A percentile compares a stretch with the other conserved stretches of the same genome.
Evolutionary conservation across 1,140 invertebrate species (phyloP).

Genomic region (Bombus polaris): DNA sequence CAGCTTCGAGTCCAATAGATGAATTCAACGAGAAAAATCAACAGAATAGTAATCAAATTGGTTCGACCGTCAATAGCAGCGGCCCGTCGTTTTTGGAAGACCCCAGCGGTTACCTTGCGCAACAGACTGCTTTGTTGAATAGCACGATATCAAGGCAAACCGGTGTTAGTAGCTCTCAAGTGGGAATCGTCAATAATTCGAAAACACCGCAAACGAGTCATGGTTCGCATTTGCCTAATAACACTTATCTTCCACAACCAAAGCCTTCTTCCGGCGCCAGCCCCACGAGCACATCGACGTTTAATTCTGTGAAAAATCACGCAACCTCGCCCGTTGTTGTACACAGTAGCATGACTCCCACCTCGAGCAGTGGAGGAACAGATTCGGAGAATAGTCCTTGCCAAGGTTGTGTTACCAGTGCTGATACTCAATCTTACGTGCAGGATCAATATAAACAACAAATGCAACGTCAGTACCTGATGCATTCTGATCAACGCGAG

Average conservation of each 20-base stretch:
- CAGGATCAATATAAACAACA: slow-evolving; percentile 78
- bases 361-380: slow-evolving; percentile 70
- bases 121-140: slow-evolving; percentile 92
- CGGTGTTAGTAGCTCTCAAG: slow-evolving; percentile 81
- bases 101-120: slow-evolving; percentile 93
- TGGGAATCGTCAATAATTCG: slow-evolving; percentile 75
- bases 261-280: slow-evolving; percentile 79
- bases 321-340: slow-evolving; percentile 79
- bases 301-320: slow-evolving; percentile 77
- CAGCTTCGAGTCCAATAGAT: slow-evolving; percentile 67
- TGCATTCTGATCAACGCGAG: slow-evolving; percentile 83
- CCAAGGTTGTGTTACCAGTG: slow-evolving; percentile 74
- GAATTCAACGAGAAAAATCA: slow-evolving; percentile 78
- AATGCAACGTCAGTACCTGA: slow-evolving; percentile 74
- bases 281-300: slow-evolving; percentile 73
- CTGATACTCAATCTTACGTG: slow-evolving; percentile 72
- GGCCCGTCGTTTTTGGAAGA: slow-evolving; percentile 93
- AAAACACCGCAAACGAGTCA: slow-evolving; percentile 72
- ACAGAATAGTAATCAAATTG: slow-evolving; percentile 74
- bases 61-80: slow-evolving; percentile 75
- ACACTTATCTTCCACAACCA: slow-evolving; percentile 78
- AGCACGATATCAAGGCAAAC: slow-evolving; percentile 91
- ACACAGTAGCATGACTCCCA: slow-evolving; percentile 80
- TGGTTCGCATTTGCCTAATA: slow-evolving; percentile 58
- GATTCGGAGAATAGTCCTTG: slow-evolving; percentile 75